Evolutionary conservation across 1,140 invertebrate species (phyloP).

Genomic region (Hyles vespertilio): DNA sequence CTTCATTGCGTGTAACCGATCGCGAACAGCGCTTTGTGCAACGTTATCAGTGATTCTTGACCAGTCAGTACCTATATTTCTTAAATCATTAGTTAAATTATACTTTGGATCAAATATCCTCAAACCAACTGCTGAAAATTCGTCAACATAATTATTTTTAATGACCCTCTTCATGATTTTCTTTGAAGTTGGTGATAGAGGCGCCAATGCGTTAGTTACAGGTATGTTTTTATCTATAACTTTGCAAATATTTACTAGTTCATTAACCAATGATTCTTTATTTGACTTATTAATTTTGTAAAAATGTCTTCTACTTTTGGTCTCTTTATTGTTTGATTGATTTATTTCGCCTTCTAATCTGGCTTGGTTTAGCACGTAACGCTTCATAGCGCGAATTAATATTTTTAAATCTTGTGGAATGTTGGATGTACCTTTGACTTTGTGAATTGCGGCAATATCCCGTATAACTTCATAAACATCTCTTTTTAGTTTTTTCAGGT

Average conservation of each 20-base stretch:
- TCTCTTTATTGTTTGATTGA: constrained; percentile 6
- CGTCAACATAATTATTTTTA: constrained; percentile 25
- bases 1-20: constrained; percentile 38
- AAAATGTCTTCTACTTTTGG: constrained; percentile 15
- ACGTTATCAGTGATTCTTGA: constrained; percentile 25
- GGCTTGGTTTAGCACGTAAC: constrained; percentile 28
- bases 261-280: background rate
- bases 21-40: constrained; percentile 13
- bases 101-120: constrained; percentile 28
- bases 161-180: constrained; percentile 38
- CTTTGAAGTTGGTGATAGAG: constrained; percentile 21
- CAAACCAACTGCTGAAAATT: constrained; percentile 16
- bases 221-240: constrained; percentile 30
- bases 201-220: constrained; percentile 21
- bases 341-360: constrained; percentile 13
- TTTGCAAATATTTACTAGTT: constrained; percentile 29
- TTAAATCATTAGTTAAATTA: constrained; percentile 35
- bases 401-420: constrained; percentile 29
- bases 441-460: constrained; percentile 33
- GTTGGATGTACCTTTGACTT: constrained; percentile 9
- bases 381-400: constrained; percentile 35
- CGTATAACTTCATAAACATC: constrained; percentile 41
- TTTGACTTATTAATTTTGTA: background rate
- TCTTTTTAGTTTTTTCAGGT: constrained; percentile 36
- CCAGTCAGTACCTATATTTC: constrained; percentile 35